Evolutionary conservation across 1,140 invertebrate species (phyloP).

Genomic region (Bombus waltoni): DNA sequence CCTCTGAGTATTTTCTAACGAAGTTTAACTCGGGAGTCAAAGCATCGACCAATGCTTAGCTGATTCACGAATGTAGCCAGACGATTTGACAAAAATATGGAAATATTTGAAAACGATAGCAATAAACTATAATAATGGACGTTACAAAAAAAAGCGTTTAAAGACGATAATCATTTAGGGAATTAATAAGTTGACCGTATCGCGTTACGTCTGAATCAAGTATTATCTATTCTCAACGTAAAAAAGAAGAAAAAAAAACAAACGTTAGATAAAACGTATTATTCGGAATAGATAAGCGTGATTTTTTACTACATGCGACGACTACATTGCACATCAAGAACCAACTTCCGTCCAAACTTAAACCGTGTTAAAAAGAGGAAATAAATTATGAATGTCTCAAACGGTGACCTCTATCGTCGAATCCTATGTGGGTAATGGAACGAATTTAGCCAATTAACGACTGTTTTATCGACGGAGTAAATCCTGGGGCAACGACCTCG

Average conservation of each 20-base stretch:
- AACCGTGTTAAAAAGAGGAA: background rate
- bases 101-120: background rate
- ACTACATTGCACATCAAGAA: background rate
- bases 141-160: background rate
- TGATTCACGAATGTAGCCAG: conserved; percentile 37
- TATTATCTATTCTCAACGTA: background rate
- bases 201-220: background rate
- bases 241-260: background rate
- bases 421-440: conserved; percentile 51
- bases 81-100: conserved; percentile 13
- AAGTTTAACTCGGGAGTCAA: conserved; percentile 23
- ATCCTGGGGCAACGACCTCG: conserved; percentile 69
- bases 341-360: background rate
- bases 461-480: conserved; percentile 68
- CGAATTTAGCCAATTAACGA: conserved; percentile 56
- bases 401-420: conserved; percentile 68
- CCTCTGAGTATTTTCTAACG: background rate
- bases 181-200: background rate
- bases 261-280: background rate
- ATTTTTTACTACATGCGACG: background rate
- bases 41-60: conserved; percentile 21
- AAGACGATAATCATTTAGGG: background rate
- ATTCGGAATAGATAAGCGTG: background rate
- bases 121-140: too few species aligned
- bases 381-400: conserved; percentile 11